phyloP scores from a whole-genome alignment of 2,797 vertebrate species.

The Poliocrania exsul region DNA sequence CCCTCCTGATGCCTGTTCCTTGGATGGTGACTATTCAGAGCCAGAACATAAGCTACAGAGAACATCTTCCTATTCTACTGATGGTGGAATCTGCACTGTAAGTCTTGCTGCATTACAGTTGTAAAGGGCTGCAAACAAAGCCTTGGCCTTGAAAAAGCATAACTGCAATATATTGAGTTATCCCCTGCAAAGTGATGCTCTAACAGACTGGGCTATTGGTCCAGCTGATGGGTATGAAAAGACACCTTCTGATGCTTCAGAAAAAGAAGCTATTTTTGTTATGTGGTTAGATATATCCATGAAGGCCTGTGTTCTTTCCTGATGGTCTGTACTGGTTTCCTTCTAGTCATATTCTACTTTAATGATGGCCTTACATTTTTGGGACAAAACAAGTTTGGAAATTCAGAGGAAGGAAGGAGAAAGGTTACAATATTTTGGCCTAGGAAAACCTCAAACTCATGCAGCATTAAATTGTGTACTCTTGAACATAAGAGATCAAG shows the following conservation, averaged over 20 bases:
- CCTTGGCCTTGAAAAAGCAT: not conserved
- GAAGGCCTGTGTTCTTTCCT: not conserved
- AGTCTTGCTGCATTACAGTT: constrained; percentile 6
- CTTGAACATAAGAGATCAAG: not conserved
- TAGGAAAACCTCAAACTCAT: accelerated
- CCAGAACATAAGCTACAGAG: constrained; percentile 94
- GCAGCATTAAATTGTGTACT: not conserved
- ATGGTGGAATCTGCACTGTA: constrained; percentile 82
- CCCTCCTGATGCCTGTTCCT: constrained; percentile 91
- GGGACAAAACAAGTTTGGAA: not conserved
- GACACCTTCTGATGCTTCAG: not conserved
- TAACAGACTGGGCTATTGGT: not conserved
- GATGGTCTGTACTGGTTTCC: not conserved
- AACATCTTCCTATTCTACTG: constrained; percentile 90
- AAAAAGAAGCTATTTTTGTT: not conserved
- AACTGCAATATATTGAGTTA: not conserved
- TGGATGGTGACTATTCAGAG: constrained; percentile 94
- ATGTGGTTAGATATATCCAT: not conserved
- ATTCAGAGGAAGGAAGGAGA: not conserved
- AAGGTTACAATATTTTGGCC: not conserved
- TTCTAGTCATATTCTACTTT: not conserved
- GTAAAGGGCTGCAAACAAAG: not conserved
- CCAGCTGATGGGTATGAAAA: not conserved
- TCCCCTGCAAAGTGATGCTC: not conserved
- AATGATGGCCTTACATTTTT: not conserved